Percentiles rank a stretch among this genome's conserved stretches.
phyloP scores from a whole-genome alignment of 2,113 vertebrate species.

The Erythrolamprus reginae region DNA sequence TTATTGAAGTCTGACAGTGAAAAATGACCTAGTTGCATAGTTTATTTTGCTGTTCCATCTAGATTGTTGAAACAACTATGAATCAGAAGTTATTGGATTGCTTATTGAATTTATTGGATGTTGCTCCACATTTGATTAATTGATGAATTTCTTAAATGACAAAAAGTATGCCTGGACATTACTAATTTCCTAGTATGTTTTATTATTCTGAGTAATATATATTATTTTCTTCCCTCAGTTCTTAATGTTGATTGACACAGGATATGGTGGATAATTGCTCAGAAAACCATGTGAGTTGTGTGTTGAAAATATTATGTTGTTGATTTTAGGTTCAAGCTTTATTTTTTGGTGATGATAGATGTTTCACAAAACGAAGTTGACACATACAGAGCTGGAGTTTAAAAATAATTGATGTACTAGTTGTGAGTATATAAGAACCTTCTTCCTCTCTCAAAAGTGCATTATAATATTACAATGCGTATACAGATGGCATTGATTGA shows the following conservation, averaged over 20 bases:
- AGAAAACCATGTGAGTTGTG: neutral
- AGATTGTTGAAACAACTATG: constrained; percentile 26
- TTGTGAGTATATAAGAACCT: neutral
- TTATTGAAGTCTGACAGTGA: constrained; percentile 6
- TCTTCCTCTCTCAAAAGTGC: neutral
- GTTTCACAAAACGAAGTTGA: neutral
- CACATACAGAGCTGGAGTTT: neutral
- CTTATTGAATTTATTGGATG: neutral
- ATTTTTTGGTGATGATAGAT: neutral
- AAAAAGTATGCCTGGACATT: neutral
- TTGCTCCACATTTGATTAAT: neutral
- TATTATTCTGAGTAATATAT: neutral
- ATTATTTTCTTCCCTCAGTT: neutral
- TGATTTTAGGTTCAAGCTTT: neutral
- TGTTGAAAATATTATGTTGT: neutral
- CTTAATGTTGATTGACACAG: neutral
- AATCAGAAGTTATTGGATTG: constrained; percentile 25
- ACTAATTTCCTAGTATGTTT: neutral
- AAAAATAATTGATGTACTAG: neutral
- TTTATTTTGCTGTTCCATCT: constrained; percentile 27
- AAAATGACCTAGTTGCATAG: constrained; percentile 35
- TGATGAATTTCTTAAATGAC: neutral
- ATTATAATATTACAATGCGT: neutral
- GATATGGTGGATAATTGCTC: neutral
- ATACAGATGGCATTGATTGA: neutral